phyloP scores from a whole-genome alignment of 2,113 vertebrate genomes.

The Phylloscopus trochilus region DNA sequence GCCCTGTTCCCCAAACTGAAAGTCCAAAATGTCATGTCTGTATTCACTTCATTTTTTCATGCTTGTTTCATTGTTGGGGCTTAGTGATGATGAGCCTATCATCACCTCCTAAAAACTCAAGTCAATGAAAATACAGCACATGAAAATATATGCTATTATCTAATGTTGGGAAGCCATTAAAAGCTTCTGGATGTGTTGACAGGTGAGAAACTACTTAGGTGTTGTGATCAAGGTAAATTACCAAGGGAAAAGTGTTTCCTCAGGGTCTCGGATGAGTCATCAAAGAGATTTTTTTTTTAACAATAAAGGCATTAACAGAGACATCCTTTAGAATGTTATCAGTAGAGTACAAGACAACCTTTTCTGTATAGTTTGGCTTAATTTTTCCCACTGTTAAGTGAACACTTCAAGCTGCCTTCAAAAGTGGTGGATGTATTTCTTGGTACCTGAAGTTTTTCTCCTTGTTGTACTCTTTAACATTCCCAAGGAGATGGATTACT shows the following conservation, averaged over 20 bases:
- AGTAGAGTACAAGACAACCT: background rate
- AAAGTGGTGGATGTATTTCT: background rate
- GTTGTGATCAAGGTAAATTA: background rate
- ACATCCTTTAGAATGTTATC: background rate
- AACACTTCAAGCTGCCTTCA: background rate
- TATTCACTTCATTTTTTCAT: background rate
- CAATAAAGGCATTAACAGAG: background rate
- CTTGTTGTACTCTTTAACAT: background rate
- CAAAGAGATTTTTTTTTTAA: background rate
- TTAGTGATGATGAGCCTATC: background rate
- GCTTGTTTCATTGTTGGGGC: background rate
- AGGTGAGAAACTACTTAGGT: background rate
- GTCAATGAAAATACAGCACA: background rate
- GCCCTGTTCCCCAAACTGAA: background rate
- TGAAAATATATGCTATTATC: background rate
- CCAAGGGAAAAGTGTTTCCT: background rate
- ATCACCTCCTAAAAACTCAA: background rate
- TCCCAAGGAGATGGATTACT: background rate
- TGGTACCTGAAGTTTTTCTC: background rate
- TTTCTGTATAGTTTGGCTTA: background rate
- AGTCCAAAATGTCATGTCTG: background rate
- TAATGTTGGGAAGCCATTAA: background rate
- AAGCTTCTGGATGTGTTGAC: background rate
- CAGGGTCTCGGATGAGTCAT: background rate
- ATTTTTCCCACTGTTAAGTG: background rate